A percentile compares a stretch with the other conserved stretches of the same genome.
Conservation (phyloP, 2,797 vertebrate species). For the Aythya fuligula region DNA sequence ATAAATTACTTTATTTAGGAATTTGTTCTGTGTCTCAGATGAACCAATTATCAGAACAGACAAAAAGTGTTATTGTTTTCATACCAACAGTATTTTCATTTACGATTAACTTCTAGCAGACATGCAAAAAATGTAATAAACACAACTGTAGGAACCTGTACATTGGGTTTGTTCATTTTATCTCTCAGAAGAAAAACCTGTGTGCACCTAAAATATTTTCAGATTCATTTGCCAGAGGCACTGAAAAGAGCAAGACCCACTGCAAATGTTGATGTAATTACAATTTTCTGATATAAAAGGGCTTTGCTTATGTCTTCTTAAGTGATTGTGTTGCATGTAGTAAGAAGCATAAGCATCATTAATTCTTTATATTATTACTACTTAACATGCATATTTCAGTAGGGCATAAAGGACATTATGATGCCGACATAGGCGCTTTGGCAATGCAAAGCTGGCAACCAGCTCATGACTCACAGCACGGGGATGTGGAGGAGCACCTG, state of each 20-base stretch:
- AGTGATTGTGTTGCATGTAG: not conserved
- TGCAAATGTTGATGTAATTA: not conserved
- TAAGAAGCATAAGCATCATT: not conserved
- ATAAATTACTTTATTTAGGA: not conserved
- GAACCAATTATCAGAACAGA: not conserved
- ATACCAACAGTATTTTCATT: not conserved
- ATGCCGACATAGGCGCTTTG: not conserved
- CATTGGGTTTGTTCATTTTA: not conserved
- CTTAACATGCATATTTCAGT: not conserved
- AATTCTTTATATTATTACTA: slow-evolving; percentile 7
- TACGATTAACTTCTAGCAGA: not conserved
- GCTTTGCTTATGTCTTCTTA: not conserved
- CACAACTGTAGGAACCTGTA: not conserved
- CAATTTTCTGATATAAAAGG: not conserved
- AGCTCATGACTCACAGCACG: fast-evolving
- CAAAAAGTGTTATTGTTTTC: not conserved
- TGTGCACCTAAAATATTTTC: not conserved
- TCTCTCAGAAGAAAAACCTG: not conserved
- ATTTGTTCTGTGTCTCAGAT: not conserved
- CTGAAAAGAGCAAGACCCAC: not conserved
- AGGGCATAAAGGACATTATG: not conserved
- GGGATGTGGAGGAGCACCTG: not conserved
- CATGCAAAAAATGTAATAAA: not conserved
- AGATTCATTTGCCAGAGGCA: not conserved
- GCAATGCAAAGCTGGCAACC: not conserved